A percentile compares a stretch with the other conserved stretches of the same genome.
These are phyloP conservation scores for Halocynthia aurantium DNA, from an alignment of 23 tunicate genomes.

Conservation along the genomic window DNA sequence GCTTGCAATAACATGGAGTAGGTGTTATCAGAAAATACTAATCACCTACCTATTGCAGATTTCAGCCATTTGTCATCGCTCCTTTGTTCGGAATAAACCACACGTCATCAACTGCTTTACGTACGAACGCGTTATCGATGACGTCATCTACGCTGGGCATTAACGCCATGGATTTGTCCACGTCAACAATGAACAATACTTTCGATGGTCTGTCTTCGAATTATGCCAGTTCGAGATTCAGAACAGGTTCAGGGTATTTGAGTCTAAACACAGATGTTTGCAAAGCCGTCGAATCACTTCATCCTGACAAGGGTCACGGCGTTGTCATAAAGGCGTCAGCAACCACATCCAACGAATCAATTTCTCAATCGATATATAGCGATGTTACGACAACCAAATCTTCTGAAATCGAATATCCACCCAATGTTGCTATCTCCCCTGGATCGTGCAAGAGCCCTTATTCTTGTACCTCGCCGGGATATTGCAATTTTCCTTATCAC, in stretches of 20 bases:
- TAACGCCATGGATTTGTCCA: constrained; percentile 12
- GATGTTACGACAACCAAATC: constrained; percentile 1
- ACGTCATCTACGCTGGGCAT: constrained; percentile 19
- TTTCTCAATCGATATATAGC: neutral
- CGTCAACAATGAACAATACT: constrained; percentile 3
- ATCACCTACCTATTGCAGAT: constrained; percentile 10
- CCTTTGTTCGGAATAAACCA: too few relatives aligned
- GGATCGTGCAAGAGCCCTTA: constrained; percentile 96
- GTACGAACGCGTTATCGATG: constrained; percentile 1
- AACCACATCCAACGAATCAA: neutral
- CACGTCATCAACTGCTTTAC: too few relatives aligned
- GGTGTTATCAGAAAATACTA: neutral
- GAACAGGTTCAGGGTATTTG: neutral
- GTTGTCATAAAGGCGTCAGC: neutral
- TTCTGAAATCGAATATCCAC: constrained; percentile 68
- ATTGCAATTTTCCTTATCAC: constrained; percentile 92
- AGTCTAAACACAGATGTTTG: neutral
- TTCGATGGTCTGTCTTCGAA: constrained; percentile 9
- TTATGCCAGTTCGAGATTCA: neutral
- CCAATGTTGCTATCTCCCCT: constrained; percentile 91
- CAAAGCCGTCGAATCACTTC: neutral
- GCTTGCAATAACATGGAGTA: too few relatives aligned
- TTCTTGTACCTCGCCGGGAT: constrained; percentile 93
- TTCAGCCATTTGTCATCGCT: constrained; percentile 1
- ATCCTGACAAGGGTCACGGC: neutral